Percentiles rank a stretch among this genome's conserved stretches.
Conservation (phyloP, 2,888 invertebrate genomes). For the Halictus quadricinctus region DNA sequence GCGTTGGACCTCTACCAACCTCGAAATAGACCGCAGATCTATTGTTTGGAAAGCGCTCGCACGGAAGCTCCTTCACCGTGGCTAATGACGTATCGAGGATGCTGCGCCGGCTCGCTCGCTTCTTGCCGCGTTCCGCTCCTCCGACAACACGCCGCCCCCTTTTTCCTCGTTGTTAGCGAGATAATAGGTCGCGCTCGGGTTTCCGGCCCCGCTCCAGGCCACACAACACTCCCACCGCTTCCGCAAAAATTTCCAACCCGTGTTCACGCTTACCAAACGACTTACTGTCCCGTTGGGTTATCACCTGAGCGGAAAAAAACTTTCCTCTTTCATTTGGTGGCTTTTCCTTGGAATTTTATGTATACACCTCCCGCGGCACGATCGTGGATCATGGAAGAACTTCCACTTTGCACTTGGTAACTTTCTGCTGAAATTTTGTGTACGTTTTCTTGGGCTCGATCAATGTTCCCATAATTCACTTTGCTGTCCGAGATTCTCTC, state of each 20-base stretch:
- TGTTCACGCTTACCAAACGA: background rate
- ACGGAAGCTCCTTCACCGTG: slow-evolving; percentile 74
- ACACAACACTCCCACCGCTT: background rate
- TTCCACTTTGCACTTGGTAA: no score
- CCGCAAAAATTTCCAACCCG: slow-evolving; percentile 1
- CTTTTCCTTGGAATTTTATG: no score
- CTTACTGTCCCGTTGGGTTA: background rate
- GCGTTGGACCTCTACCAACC: slow-evolving; percentile 68
- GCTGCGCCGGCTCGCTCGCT: slow-evolving; percentile 46
- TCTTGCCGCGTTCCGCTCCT: slow-evolving; percentile 41
- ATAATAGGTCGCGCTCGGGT: slow-evolving; percentile 47
- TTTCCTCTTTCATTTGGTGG: background rate
- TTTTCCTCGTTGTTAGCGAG: slow-evolving; percentile 46
- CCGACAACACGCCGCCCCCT: slow-evolving; percentile 42
- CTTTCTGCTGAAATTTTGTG: no score
- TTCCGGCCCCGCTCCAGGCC: background rate
- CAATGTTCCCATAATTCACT: no score
- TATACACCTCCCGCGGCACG: no score
- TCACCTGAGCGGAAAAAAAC: background rate
- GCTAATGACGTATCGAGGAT: slow-evolving; percentile 77
- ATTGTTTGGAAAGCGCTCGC: slow-evolving; percentile 80
- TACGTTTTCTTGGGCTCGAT: no score
- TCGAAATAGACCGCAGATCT: slow-evolving; percentile 79
- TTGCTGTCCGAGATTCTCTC: no score
- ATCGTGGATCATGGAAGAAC: no score